Evolutionary conservation across 1,140 invertebrate species (phyloP).

Genomic region (Chelonus insularis): DNA sequence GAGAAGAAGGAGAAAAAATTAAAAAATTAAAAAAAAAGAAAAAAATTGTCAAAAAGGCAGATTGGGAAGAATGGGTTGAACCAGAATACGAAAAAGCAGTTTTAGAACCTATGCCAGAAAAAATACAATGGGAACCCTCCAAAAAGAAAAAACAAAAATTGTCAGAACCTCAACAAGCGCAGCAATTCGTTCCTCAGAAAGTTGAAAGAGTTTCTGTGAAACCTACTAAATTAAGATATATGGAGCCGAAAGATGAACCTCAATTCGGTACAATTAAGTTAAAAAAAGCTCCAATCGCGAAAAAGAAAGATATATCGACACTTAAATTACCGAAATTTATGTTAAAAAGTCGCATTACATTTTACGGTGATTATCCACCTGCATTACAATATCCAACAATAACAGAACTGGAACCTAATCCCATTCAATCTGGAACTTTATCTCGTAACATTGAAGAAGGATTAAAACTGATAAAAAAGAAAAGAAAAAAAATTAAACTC

Average conservation of each 20-base stretch:
- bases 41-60: slow-evolving; percentile 46
- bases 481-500: slow-evolving; percentile 56
- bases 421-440: slow-evolving; percentile 66
- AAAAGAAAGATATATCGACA: slow-evolving; percentile 59
- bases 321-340: slow-evolving; percentile 66
- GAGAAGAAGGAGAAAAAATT: slow-evolving; percentile 44
- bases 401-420: slow-evolving; percentile 60
- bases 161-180: slow-evolving; percentile 33
- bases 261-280: slow-evolving; percentile 68
- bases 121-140: slow-evolving; percentile 53
- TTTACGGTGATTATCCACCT: slow-evolving; percentile 66
- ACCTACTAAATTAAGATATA: slow-evolving; percentile 54
- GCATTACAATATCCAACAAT: slow-evolving; percentile 58
- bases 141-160: slow-evolving; percentile 54
- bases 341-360: slow-evolving; percentile 67
- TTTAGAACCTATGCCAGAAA: slow-evolving; percentile 54
- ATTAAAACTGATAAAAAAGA: slow-evolving; percentile 65
- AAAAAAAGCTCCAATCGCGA: slow-evolving; percentile 61
- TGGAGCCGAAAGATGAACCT: slow-evolving; percentile 52
- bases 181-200: slow-evolving; percentile 48
- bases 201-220: slow-evolving; percentile 58
- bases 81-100: slow-evolving; percentile 58
- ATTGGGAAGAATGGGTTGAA: slow-evolving; percentile 57
- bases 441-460: slow-evolving; percentile 73
- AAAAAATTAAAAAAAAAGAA: slow-evolving; percentile 49